phyloP scores from a whole-genome alignment of 1,140 invertebrate genomes.

The Meloidogyne floridensis region DNA sequence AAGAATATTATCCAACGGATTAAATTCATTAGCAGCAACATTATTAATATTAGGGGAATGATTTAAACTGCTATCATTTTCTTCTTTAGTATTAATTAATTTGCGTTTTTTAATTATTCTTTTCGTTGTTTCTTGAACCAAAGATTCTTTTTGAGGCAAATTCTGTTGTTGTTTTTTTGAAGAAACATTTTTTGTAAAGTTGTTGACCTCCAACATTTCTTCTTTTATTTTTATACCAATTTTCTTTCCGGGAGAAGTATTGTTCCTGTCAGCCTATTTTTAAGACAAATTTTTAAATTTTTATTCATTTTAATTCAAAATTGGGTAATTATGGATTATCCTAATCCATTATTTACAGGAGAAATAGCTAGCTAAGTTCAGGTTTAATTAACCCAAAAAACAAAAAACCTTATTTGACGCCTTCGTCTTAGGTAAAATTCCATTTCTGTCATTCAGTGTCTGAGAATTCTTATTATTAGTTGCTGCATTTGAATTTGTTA shows the following conservation, averaged over 20 bases:
- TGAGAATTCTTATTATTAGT: background rate
- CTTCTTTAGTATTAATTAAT: background rate
- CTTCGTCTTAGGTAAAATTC: background rate
- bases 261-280: background rate
- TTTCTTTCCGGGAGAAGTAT: background rate
- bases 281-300: background rate
- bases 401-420: background rate
- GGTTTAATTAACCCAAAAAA: background rate
- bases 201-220: background rate
- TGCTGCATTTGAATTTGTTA: background rate
- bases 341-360: too few species aligned
- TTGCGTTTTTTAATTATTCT: background rate
- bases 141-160: constrained; percentile 1
- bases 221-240: constrained; percentile 3
- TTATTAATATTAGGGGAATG: background rate
- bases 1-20: constrained; percentile 26
- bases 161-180: background rate
- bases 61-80: constrained; percentile 4
- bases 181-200: background rate
- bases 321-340: too few species aligned
- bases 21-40: background rate
- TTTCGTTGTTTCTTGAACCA: constrained; percentile 8
- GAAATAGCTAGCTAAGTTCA: too few species aligned
- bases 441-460: background rate
- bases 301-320: too few species aligned